phyloP scores from a whole-genome alignment of 2,888 invertebrate genomes.

The Tachystola acroxantha region DNA sequence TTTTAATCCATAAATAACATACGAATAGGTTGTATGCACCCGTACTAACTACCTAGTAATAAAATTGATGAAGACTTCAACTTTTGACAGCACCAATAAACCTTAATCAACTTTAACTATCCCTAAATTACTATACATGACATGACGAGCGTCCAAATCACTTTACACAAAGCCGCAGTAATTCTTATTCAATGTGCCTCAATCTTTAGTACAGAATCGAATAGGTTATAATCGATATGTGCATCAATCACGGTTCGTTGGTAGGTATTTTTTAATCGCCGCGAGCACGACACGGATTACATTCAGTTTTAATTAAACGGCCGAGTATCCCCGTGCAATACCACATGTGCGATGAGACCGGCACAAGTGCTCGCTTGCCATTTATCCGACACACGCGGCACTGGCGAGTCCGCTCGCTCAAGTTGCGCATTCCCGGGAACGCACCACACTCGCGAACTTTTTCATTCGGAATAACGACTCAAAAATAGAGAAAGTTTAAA shows the following conservation, averaged over 20 bases:
- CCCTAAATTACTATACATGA: slow-evolving; percentile 21
- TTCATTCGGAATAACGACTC: too few relatives aligned
- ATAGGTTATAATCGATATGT: slow-evolving; percentile 26
- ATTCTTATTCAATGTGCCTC: slow-evolving; percentile 8
- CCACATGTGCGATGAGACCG: slow-evolving; percentile 43
- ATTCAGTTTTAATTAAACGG: slow-evolving; percentile 17
- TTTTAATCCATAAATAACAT: too few relatives aligned
- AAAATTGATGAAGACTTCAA: slow-evolving; percentile 21
- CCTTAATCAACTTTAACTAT: slow-evolving; percentile 24
- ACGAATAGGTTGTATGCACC: neutral
- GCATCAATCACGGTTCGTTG: slow-evolving; percentile 35
- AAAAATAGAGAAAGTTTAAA: too few relatives aligned
- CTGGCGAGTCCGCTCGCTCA: slow-evolving; percentile 45
- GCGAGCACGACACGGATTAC: slow-evolving; percentile 13
- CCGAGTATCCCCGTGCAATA: slow-evolving; percentile 29
- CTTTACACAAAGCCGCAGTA: slow-evolving; percentile 15
- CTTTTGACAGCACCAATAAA: slow-evolving; percentile 21
- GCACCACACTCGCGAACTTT: slow-evolving; percentile 1
- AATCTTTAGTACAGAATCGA: slow-evolving; percentile 4
- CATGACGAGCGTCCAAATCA: neutral
- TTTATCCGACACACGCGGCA: slow-evolving; percentile 63
- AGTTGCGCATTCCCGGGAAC: neutral
- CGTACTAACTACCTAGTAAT: slow-evolving; percentile 5
- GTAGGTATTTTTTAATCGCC: slow-evolving; percentile 18
- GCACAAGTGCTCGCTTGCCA: slow-evolving; percentile 49